A percentile compares a stretch with the other conserved stretches of the same genome.
Evolutionary conservation across 2,113 vertebrate genomes (phyloP).

Genomic region (Zosterops japonicus): DNA sequence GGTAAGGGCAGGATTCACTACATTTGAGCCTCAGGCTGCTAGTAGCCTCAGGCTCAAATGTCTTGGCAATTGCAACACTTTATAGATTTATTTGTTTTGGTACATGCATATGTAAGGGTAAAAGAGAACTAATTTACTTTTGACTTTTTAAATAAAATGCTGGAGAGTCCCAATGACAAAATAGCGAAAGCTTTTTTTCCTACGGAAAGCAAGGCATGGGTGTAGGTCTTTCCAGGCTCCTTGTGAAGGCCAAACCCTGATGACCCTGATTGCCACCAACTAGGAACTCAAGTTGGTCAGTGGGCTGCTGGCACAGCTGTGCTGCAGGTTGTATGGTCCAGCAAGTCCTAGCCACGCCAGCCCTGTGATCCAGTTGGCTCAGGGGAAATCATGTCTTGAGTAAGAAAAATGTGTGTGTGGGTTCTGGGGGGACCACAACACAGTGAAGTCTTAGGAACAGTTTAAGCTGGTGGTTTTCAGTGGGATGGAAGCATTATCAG

Average conservation of each 20-base stretch:
- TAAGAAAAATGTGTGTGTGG: rapidly evolving
- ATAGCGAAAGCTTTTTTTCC: neutral
- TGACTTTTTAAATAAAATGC: neutral
- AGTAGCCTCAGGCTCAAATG: neutral
- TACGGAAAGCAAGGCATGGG: rapidly evolving
- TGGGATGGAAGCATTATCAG: neutral
- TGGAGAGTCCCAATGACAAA: neutral
- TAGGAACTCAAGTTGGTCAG: too few relatives aligned
- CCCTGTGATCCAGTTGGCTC: neutral
- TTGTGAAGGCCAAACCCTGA: neutral
- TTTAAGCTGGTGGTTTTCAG: neutral
- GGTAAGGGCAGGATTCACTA: neutral
- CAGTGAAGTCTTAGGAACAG: neutral
- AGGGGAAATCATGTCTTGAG: neutral
- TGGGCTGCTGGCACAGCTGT: neutral
- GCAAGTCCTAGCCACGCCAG: neutral
- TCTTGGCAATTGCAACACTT: neutral
- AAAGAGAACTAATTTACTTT: neutral
- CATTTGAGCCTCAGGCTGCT: neutral
- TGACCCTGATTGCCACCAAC: neutral
- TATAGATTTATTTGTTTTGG: neutral
- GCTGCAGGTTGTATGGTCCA: neutral
- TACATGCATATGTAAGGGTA: neutral
- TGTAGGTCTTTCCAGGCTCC: neutral
- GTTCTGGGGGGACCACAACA: neutral